Evolutionary conservation across 2,113 vertebrate genomes (phyloP).

Genomic region (Budorcas taxicolor): DNA sequence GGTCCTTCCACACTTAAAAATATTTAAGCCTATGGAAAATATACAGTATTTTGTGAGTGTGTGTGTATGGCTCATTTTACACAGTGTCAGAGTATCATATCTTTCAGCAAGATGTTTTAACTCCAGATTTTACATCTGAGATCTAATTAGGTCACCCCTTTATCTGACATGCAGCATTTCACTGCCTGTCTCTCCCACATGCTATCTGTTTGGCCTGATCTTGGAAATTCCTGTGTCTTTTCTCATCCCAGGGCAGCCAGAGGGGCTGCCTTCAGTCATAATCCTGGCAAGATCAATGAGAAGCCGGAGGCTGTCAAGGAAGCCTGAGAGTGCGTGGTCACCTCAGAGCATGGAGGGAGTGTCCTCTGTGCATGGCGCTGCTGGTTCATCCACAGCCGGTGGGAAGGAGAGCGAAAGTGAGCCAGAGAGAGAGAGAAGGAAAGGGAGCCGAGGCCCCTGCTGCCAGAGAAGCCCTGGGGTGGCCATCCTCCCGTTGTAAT

Average conservation of each 20-base stretch:
- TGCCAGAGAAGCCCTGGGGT: not conserved
- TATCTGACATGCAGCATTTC: not conserved
- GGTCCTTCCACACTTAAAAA: not conserved
- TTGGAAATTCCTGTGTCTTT: not conserved
- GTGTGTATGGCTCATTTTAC: not conserved
- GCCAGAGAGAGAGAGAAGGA: not conserved
- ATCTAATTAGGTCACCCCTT: not conserved
- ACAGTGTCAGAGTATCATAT: not conserved
- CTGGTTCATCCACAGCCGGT: not conserved
- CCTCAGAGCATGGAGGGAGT: not conserved
- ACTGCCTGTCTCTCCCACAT: not conserved
- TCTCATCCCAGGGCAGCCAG: not conserved
- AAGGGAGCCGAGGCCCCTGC: not conserved
- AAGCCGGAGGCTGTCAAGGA: not conserved
- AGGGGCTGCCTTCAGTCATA: not conserved
- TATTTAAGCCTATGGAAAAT: not conserved
- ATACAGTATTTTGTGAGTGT: not conserved
- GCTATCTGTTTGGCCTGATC: not conserved
- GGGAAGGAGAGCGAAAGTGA: not conserved
- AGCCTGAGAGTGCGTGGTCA: not conserved
- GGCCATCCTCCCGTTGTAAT: accelerated
- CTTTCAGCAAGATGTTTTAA: not conserved
- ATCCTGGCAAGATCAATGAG: not conserved
- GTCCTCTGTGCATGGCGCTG: not conserved
- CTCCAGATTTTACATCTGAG: not conserved